phyloP scores from a whole-genome alignment of 2,113 vertebrate genomes.

The Microcebus lehilahytsara region DNA sequence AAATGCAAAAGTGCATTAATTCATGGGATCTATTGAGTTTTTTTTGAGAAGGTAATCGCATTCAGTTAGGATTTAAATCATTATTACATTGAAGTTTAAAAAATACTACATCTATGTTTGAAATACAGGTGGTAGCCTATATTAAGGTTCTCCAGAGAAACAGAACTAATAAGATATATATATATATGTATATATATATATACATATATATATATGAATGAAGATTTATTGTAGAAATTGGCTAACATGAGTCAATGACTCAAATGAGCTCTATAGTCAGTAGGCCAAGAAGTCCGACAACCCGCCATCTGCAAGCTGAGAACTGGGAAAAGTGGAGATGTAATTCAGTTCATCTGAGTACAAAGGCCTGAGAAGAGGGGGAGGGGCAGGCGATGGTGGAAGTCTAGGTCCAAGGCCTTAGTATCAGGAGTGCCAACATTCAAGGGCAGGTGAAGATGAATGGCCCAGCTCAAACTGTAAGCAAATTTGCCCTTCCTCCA shows the following conservation, averaged over 20 bases:
- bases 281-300: background rate
- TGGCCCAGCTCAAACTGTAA: background rate
- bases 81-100: background rate
- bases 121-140: background rate
- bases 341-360: background rate
- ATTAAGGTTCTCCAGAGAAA: background rate
- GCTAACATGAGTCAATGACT: no score
- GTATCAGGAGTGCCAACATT: background rate
- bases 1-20: background rate
- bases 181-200: background rate
- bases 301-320: background rate
- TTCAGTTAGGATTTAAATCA: background rate
- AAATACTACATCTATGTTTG: background rate
- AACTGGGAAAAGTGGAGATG: background rate
- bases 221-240: background rate
- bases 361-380: background rate
- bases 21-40: background rate
- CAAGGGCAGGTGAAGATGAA: background rate
- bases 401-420: background rate
- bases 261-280: no score
- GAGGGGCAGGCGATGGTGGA: background rate
- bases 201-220: background rate
- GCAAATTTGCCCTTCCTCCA: background rate
- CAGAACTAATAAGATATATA: background rate
- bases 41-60: background rate